Evolutionary conservation across 2,888 invertebrate species (phyloP).

Genomic region (Brachypalpus laphriformis): DNA sequence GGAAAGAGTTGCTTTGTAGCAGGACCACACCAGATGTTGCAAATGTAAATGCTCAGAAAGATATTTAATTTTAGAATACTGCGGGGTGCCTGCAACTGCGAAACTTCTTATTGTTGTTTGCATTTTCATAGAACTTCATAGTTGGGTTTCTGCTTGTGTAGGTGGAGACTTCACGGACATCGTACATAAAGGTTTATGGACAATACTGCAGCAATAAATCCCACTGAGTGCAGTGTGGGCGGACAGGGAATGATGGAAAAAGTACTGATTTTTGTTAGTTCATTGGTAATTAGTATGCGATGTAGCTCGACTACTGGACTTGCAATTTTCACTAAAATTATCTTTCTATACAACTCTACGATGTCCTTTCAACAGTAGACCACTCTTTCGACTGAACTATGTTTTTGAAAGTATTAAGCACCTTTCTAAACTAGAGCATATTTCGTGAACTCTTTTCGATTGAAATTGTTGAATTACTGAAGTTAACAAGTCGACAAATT

Average conservation of each 20-base stretch:
- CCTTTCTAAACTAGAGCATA: no score
- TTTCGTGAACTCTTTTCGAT: no score
- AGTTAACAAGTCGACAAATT: no score
- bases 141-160: neutral
- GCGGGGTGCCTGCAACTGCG: neutral
- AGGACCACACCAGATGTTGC: neutral
- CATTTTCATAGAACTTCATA: neutral
- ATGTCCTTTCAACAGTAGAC: no score
- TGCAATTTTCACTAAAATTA: no score
- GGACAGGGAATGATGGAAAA: neutral
- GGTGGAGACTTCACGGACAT: neutral
- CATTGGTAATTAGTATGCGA: neutral
- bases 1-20: neutral
- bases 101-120: neutral
- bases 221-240: neutral
- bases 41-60: neutral
- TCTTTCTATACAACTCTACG: no score
- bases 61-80: neutral
- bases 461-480: no score
- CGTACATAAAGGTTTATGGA: neutral
- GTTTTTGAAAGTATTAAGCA: no score
- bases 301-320: no score
- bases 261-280: neutral
- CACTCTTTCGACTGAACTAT: no score
- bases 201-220: neutral